These are phyloP conservation scores for Heteromurus nitidus DNA, from an alignment of 2,888 invertebrate genomes.

Conservation along the genomic window DNA sequence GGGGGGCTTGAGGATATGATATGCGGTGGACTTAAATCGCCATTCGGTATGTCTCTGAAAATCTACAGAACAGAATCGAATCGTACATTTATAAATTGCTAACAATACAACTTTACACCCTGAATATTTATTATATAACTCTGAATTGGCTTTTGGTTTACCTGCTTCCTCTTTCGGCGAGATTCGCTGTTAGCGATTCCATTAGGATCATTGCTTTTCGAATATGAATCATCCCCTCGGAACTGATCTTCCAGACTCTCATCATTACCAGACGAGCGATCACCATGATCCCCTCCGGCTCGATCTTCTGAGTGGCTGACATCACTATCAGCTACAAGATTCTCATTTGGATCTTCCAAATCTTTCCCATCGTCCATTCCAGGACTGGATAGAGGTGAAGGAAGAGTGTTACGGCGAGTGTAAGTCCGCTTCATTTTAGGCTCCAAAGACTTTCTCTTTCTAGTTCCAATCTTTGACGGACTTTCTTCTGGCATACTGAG, in stretches of 20 bases:
- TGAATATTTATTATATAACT: too few relatives aligned
- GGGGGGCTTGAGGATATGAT: slow-evolving; percentile 65
- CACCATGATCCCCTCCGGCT: slow-evolving; percentile 8
- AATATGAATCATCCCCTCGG: slow-evolving; percentile 7
- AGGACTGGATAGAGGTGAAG: slow-evolving; percentile 40
- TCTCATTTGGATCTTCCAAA: slow-evolving; percentile 43
- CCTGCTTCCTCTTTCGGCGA: slow-evolving; percentile 71
- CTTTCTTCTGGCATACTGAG: slow-evolving; percentile 38
- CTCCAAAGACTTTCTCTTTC: slow-evolving; percentile 61
- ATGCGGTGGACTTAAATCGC: slow-evolving; percentile 72
- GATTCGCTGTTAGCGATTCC: slow-evolving; percentile 48
- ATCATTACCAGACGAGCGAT: neutral
- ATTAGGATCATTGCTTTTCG: slow-evolving; percentile 7
- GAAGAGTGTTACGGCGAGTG: slow-evolving; percentile 60
- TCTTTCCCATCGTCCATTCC: slow-evolving; percentile 21
- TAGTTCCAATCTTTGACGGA: slow-evolving; percentile 54
- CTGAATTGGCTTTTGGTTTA: too few relatives aligned
- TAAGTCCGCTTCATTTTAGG: slow-evolving; percentile 61
- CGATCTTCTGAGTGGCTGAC: slow-evolving; percentile 2
- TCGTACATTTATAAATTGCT: neutral
- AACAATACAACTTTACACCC: neutral
- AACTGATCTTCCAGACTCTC: slow-evolving; percentile 18
- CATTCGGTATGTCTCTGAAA: slow-evolving; percentile 71
- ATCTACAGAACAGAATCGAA: slow-evolving; percentile 56
- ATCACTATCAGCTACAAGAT: neutral